phyloP scores from a whole-genome alignment of 2,113 vertebrate genomes.

The Oplegnathus fasciatus region DNA sequence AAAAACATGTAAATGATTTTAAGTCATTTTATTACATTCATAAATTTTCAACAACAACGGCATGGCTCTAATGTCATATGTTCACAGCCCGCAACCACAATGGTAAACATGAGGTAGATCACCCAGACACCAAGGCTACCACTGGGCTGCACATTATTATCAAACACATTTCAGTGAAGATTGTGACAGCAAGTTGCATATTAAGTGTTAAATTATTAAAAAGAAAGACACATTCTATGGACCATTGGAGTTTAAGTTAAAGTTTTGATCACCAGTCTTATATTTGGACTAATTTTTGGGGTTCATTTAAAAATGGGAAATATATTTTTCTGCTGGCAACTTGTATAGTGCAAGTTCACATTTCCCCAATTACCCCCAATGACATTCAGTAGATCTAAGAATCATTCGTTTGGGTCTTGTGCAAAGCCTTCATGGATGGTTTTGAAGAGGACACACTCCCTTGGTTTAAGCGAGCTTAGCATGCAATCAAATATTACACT shows the following conservation, averaged over 20 bases:
- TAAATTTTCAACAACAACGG: constrained; percentile 76
- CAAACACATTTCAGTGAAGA: constrained; percentile 86
- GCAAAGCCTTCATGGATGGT: constrained; percentile 75
- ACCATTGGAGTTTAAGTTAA: constrained; percentile 55
- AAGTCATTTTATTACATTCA: constrained; percentile 85
- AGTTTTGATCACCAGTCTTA: constrained; percentile 45
- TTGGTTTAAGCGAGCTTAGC: constrained; percentile 59
- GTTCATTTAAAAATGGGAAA: constrained; percentile 36
- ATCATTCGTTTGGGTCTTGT: constrained; percentile 73
- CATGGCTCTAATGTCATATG: constrained; percentile 74
- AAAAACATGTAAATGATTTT: constrained; percentile 7
- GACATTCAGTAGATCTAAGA: constrained; percentile 70
- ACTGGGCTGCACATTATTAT: constrained; percentile 70
- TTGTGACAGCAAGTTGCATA: constrained; percentile 92
- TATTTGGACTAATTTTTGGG: constrained; percentile 43
- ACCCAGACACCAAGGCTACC: constrained; percentile 88
- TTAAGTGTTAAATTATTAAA: constrained; percentile 82
- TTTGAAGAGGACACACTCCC: constrained; percentile 50
- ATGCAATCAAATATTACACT: constrained; percentile 69
- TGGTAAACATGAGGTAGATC: constrained; percentile 94
- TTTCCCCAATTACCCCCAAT: constrained; percentile 60
- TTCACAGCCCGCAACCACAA: constrained; percentile 78
- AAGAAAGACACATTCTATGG: constrained; percentile 76
- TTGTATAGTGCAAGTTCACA: constrained; percentile 82
- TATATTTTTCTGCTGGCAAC: constrained; percentile 62